phyloP scores from a whole-genome alignment of 2,888 invertebrate genomes.

The Platerodrilus igneus region DNA sequence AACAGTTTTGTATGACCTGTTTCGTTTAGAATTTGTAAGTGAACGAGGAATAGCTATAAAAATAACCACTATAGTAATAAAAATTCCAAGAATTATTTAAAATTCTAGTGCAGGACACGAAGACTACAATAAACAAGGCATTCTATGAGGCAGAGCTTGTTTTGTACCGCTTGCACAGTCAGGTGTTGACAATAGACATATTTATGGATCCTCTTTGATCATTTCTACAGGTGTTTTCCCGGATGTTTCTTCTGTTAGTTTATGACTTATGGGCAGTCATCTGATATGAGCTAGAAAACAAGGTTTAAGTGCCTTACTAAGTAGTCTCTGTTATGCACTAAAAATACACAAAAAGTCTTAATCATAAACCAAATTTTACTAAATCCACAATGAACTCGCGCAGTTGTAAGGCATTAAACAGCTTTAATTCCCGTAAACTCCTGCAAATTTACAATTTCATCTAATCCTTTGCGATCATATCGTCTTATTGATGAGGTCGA shows the following conservation, averaged over 20 bases:
- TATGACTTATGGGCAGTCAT: constrained; percentile 39
- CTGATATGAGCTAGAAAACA: constrained; percentile 24
- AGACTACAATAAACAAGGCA: constrained; percentile 44
- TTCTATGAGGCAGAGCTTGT: constrained; percentile 40
- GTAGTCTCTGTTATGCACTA: too few relatives aligned
- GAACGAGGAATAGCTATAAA: constrained; percentile 19
- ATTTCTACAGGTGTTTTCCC: constrained; percentile 39
- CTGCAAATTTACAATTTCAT: too few relatives aligned
- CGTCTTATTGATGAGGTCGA: constrained; percentile 24
- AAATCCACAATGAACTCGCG: too few relatives aligned
- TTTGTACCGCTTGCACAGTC: constrained; percentile 32
- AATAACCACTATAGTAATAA: constrained; percentile 27
- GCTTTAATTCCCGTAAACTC: constrained; percentile 10
- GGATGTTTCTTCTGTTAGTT: constrained; percentile 25
- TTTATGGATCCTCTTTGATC: constrained; percentile 40
- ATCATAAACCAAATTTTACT: constrained; percentile 2
- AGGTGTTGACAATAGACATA: constrained; percentile 45
- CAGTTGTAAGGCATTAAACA: too few relatives aligned
- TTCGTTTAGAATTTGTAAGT: constrained; percentile 1
- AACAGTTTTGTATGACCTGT: constrained; percentile 1
- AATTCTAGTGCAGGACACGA: constrained; percentile 35
- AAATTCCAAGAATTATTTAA: constrained; percentile 38
- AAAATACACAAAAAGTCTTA: too few relatives aligned
- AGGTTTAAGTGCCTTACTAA: too few relatives aligned
- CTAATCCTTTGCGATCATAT: not conserved